phyloP scores from a whole-genome alignment of 2,113 vertebrate species.

The Amblyopsis rosae region DNA sequence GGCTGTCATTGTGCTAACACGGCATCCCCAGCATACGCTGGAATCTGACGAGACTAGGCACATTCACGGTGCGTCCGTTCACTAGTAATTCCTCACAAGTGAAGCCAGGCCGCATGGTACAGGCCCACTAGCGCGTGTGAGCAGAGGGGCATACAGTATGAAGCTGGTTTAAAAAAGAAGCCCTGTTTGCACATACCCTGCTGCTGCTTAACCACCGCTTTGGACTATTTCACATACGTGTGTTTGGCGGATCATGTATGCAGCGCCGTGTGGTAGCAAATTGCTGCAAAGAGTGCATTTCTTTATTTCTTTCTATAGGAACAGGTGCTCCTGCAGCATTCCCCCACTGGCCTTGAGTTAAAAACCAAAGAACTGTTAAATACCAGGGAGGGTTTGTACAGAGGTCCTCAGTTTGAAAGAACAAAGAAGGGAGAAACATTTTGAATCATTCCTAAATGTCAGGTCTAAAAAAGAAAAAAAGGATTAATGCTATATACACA shows the following conservation, averaged over 20 bases:
- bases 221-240: slow-evolving; percentile 23
- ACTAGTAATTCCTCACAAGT: slow-evolving; percentile 52
- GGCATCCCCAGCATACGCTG: slow-evolving; percentile 49
- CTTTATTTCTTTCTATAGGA: slow-evolving; percentile 32
- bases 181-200: slow-evolving; percentile 13
- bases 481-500: slow-evolving; percentile 3
- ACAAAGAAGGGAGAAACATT: slow-evolving; percentile 18
- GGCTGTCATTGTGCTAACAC: slow-evolving; percentile 29
- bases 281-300: slow-evolving; percentile 54
- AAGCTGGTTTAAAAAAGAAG: slow-evolving; percentile 28
- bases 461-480: slow-evolving; percentile 29
- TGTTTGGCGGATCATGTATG: slow-evolving; percentile 43
- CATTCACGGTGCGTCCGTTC: slow-evolving; percentile 62
- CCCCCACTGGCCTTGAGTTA: slow-evolving; percentile 33
- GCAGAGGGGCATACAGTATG: slow-evolving; percentile 9
- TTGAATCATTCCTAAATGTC: slow-evolving; percentile 29
- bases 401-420: background rate
- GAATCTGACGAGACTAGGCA: slow-evolving; percentile 56
- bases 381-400: background rate
- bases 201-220: slow-evolving; percentile 23
- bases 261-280: slow-evolving; percentile 43
- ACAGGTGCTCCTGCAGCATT: slow-evolving; percentile 35
- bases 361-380: slow-evolving; percentile 24
- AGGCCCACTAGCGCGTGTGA: slow-evolving; percentile 28
- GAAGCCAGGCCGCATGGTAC: slow-evolving; percentile 42